A percentile compares a stretch with the other conserved stretches of the same genome.
Conservation (phyloP, 2,797 vertebrate genomes). For the Myotis planiceps region DNA sequence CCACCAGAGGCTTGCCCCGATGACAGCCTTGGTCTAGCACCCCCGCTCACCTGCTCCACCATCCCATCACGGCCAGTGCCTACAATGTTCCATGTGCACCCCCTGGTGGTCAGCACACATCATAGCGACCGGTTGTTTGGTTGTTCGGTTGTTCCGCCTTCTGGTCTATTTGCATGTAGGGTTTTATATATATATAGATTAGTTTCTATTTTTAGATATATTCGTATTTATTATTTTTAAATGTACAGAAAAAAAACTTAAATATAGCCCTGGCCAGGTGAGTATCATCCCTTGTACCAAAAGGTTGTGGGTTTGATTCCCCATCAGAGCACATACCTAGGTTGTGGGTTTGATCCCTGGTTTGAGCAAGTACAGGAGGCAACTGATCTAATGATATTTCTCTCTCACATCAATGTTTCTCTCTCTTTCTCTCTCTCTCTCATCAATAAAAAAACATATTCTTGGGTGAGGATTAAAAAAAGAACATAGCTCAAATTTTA, state of each 20-base stretch:
- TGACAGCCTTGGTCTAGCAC: no score
- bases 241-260: background rate
- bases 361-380: background rate
- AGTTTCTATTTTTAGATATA: background rate
- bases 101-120: no score
- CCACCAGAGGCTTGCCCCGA: no score
- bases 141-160: no score
- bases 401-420: background rate
- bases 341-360: background rate
- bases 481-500: background rate
- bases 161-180: no score
- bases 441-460: background rate
- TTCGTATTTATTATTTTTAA: slow-evolving; percentile 28
- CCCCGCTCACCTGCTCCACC: no score
- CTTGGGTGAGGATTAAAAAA: background rate
- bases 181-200: no score
- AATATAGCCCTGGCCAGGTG: background rate
- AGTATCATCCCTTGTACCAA: background rate
- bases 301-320: background rate
- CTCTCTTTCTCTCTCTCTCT: background rate
- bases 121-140: no score
- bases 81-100: rapidly evolving
- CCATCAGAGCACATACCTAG: background rate
- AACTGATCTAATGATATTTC: background rate
- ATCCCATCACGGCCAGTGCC: no score